Conservation (phyloP, 2,113 vertebrate genomes). For the Okapia johnstoni region DNA sequence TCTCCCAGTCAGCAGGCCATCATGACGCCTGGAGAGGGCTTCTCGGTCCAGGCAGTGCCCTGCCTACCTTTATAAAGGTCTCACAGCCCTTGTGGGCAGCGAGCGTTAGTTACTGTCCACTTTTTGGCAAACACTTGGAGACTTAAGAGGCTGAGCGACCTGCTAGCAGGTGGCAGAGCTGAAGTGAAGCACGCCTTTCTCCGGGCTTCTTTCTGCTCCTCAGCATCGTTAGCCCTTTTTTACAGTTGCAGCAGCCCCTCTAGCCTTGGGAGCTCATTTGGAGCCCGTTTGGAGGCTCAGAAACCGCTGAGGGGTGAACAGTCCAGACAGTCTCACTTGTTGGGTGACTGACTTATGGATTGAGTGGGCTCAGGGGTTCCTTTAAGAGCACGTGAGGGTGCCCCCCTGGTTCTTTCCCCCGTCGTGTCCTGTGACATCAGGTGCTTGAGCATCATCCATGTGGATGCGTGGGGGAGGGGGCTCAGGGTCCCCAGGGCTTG, state of each 20-base stretch:
- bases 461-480: fast-evolving
- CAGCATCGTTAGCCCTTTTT: not conserved
- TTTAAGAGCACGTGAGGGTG: not conserved
- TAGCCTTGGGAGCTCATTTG: not conserved
- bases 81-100: not conserved
- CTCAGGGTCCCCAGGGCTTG: fast-evolving
- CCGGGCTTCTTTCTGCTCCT: not conserved
- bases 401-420: not conserved
- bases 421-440: not conserved
- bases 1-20: fast-evolving
- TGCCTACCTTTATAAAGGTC: not conserved
- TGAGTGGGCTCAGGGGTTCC: not conserved
- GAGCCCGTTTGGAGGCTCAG: not conserved
- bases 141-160: not conserved
- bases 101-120: fast-evolving
- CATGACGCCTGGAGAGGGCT: fast-evolving
- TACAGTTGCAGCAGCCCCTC: not conserved
- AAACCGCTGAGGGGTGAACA: not conserved
- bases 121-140: not conserved
- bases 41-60: not conserved
- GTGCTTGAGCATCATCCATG: fast-evolving
- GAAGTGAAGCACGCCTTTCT: not conserved
- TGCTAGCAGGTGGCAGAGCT: not conserved
- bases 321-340: not conserved
- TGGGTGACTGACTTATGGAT: not conserved